Percentiles rank a stretch among this genome's conserved stretches.
Evolutionary conservation across 2,888 invertebrate species (phyloP).

Genomic region (Dynastes maya): DNA sequence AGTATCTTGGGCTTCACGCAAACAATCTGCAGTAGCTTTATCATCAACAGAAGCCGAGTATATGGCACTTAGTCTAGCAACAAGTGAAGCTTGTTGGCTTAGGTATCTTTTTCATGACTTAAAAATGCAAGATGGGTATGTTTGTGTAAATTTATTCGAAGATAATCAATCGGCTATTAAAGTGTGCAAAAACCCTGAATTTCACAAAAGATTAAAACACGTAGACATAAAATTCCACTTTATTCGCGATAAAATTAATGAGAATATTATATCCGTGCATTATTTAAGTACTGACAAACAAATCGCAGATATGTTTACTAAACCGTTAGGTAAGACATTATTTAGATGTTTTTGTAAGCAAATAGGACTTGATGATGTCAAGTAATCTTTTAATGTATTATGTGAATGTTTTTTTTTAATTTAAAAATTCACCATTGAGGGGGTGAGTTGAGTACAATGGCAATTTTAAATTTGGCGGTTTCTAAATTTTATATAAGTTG

Average conservation of each 20-base stretch:
- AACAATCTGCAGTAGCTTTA: too few species aligned
- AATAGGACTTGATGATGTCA: too few species aligned
- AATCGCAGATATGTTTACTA: too few species aligned
- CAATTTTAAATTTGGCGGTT: too few species aligned
- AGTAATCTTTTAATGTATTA: too few species aligned
- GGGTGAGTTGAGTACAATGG: too few species aligned
- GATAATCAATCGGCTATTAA: background rate
- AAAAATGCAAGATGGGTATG: background rate
- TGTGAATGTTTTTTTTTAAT: too few species aligned
- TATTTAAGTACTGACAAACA: background rate
- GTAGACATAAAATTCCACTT: slow-evolving; percentile 26
- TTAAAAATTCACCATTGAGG: too few species aligned
- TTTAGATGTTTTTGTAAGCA: too few species aligned
- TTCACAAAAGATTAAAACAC: slow-evolving; percentile 27
- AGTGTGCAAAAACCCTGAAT: slow-evolving; percentile 19
- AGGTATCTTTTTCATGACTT: slow-evolving; percentile 9
- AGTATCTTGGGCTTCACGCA: too few species aligned
- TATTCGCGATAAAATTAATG: background rate
- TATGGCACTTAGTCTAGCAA: background rate
- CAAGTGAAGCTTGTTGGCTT: background rate
- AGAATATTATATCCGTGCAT: background rate
- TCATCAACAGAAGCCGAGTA: background rate
- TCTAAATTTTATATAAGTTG: too few species aligned
- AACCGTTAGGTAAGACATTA: too few species aligned
- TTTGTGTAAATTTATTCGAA: background rate